Evolutionary conservation across 2,113 vertebrate genomes (phyloP), one percentile per base, ranked within the genome.

Genomic region (Austrofundulus limnaeus): DNA sequence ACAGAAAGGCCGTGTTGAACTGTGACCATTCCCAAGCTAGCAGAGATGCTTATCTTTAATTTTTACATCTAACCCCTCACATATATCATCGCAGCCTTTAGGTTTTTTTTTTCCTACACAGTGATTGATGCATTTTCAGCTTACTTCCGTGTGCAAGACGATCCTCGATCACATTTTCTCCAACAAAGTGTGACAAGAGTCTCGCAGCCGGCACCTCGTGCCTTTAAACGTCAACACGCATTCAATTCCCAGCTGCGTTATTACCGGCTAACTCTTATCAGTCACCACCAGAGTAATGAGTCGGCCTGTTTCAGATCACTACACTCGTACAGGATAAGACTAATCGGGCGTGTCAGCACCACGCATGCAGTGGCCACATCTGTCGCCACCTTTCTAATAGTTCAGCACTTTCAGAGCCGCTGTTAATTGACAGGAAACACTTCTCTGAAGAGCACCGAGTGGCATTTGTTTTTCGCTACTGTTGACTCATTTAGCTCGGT

Each of bases 241-340:
- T 75, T 70, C 71, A 73, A 86, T 75, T 84, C 84, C 84, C 85
- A 62, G 63, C 67, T 62, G 84, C 63, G 75, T 83, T 87, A 79
- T 85, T 85, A 86, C 82, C 87, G 89, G 87, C 85, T 56, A 70
- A 62, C 80, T 85, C 78, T 83, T 87, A 83, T 90, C 89, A 82
- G 80, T 90, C 89, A 84, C 52, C 89, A 81, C 63, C 71, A 66
- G 80, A 81, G 80, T 88, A 88, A 89, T 89, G 85, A 88, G 86
- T 73, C 17, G 16, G 82, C 55, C 84, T 83, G 85, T 77, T 87
- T 84, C 72, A 86, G 83, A 88, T 87, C 82, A 73, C 77, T 54
- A 56, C 72, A 16, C 74, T 81, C 72, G 67, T 82, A 83, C 87
- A 77, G 89, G 86, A 85, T 78, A 78, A 75, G 78, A 86, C 82